phyloP scores from a whole-genome alignment of 2,113 vertebrate genomes.

The Progne subis region DNA sequence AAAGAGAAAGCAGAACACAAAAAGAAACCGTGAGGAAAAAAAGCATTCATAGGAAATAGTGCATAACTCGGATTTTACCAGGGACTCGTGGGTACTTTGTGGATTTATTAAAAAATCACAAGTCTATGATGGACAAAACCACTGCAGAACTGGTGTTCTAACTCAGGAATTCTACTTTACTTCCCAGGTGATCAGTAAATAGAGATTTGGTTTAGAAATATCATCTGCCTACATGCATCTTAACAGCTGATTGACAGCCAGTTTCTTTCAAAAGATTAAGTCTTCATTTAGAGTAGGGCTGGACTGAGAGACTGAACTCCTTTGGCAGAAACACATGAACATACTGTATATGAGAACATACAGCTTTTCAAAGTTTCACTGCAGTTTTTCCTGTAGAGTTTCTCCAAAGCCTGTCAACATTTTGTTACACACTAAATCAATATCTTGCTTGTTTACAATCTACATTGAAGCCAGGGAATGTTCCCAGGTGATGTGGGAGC shows the following conservation, averaged over 20 bases:
- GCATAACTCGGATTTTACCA: neutral
- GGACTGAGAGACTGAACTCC: neutral
- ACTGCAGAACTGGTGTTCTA: neutral
- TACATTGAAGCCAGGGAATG: neutral
- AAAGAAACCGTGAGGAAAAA: neutral
- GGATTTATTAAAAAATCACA: neutral
- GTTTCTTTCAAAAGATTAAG: neutral
- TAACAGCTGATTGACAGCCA: neutral
- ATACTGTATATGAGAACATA: neutral
- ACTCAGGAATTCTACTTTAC: neutral
- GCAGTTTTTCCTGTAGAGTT: neutral
- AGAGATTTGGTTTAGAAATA: neutral
- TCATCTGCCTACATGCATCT: neutral
- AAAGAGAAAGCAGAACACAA: neutral
- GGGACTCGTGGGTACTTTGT: neutral
- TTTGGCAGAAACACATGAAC: neutral
- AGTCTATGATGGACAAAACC: neutral
- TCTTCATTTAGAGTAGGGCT: neutral
- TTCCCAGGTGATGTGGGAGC: neutral
- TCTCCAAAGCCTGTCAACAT: neutral
- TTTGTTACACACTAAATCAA: neutral
- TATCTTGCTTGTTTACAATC: neutral
- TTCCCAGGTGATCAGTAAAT: constrained; percentile 2
- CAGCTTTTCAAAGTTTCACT: neutral
- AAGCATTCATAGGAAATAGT: neutral